Evolutionary conservation across 2,113 vertebrate genomes (phyloP), one percentile per base, ranked within the genome.

Genomic region (Nibea coibor): DNA sequence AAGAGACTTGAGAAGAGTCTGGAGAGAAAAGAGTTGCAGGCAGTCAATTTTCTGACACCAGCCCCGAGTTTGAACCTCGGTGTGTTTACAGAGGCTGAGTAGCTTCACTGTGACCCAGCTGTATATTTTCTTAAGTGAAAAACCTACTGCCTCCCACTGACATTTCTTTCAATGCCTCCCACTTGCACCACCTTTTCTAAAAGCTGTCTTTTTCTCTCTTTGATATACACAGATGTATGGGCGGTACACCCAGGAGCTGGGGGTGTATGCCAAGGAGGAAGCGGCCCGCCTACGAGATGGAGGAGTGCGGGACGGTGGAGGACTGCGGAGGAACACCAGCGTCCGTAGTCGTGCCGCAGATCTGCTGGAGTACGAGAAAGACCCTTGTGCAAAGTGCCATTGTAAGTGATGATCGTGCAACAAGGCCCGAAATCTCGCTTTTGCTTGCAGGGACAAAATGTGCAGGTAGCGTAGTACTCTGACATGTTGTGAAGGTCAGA

Each of bases 181-280:
- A 81, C 64, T 43, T 62, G 28, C 57, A 58, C 50, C 65, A 54
- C 51, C 78, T 72, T 20, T 20, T 71, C 57, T 76, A 71, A 78
- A 86, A 81, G 42, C 15, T 68, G 47, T 72, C 50, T 81, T 59
- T 67, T 24, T 61, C 56, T 78, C 28, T 68, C 53, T 66, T 67
- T 74, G 24, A 56, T 50, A 64, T 35, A 39, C 75, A 63, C 93
- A 99, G 98, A 99, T 99, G 98, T 99, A 98, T 89, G 98, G 98
- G 83, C 96, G 97, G 17, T 99, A 99, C 91, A 99, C 97, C 3
- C 98, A 99, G 94, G 98, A 99, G 91, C 92, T 99, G 74, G 97
- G 98, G 85, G 95, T 96, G 75, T 99, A 96, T 20, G 98, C 97
- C 93, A 99, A 97, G 92, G 97, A 98, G 19, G 97, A 99, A 93